phyloP scores from a whole-genome alignment of 2,113 vertebrate genomes.

The Proterorhinus semilunaris region DNA sequence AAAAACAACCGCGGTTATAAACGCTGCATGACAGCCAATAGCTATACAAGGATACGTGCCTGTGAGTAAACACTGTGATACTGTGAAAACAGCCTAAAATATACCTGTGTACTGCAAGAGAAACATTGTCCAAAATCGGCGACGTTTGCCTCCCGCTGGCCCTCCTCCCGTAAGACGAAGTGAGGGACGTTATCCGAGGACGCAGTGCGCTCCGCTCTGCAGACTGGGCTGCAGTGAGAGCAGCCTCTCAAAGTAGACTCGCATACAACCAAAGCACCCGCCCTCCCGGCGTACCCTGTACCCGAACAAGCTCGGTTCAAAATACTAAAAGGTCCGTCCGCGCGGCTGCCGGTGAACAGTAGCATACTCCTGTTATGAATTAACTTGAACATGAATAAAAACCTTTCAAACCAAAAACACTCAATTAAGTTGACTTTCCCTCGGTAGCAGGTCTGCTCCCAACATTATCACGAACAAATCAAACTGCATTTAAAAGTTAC shows the following conservation, averaged over 20 bases:
- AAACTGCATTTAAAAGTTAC: neutral
- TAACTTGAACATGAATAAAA: neutral
- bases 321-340: neutral
- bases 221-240: conserved; percentile 60
- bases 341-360: neutral
- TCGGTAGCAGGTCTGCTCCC: too few species aligned
- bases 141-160: conserved; percentile 44
- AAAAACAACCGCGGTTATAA: neutral
- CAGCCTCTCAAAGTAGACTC: conserved; percentile 57
- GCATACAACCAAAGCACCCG: neutral
- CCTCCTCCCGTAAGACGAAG: conserved; percentile 34
- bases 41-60: neutral
- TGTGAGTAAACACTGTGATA: neutral
- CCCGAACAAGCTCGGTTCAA: neutral
- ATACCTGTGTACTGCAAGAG: conserved; percentile 83
- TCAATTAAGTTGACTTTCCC: too few species aligned
- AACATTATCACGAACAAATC: too few species aligned
- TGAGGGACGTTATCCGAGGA: conserved; percentile 47
- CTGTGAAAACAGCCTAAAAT: neutral
- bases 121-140: conserved; percentile 75
- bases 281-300: conserved; percentile 31
- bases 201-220: conserved; percentile 53
- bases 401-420: neutral
- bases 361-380: neutral
- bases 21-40: neutral